phyloP scores from a whole-genome alignment of 1,140 invertebrate genomes.

The Sesamia nonagrioides region DNA sequence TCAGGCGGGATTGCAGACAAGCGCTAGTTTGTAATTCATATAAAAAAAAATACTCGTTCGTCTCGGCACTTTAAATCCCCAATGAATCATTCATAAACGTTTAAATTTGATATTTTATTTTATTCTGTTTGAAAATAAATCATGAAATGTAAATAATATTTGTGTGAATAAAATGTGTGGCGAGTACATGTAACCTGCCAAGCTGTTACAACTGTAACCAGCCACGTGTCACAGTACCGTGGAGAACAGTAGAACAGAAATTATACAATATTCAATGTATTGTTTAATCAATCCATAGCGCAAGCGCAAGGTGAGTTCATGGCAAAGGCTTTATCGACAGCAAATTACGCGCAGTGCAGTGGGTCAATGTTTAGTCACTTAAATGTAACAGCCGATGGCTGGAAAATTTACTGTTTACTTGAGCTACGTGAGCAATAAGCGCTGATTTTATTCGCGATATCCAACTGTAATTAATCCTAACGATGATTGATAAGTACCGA shows the following conservation, averaged over 20 bases:
- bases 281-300: slow-evolving; percentile 40
- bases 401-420: slow-evolving; percentile 6
- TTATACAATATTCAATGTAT: slow-evolving; percentile 17
- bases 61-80: no score
- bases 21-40: no score
- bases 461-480: neutral
- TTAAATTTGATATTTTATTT: no score
- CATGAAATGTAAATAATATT: neutral
- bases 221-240: slow-evolving; percentile 26
- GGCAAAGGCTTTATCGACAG: slow-evolving; percentile 63
- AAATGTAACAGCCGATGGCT: slow-evolving; percentile 41
- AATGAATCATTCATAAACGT: no score
- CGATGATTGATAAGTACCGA: neutral
- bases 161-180: neutral
- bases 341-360: slow-evolving; percentile 60
- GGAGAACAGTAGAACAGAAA: slow-evolving; percentile 4
- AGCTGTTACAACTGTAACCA: neutral
- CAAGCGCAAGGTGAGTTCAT: slow-evolving; percentile 64
- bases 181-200: slow-evolving; percentile 4
- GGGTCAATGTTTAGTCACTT: slow-evolving; percentile 67
- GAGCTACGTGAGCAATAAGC: slow-evolving; percentile 6
- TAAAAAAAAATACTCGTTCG: no score
- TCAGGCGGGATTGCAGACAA: no score
- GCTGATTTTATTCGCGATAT: neutral
- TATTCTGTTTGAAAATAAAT: no score